Base-by-base conservation (phyloP, 1,140 invertebrate genomes). In the Proctacanthus coquilletti region DNA sequence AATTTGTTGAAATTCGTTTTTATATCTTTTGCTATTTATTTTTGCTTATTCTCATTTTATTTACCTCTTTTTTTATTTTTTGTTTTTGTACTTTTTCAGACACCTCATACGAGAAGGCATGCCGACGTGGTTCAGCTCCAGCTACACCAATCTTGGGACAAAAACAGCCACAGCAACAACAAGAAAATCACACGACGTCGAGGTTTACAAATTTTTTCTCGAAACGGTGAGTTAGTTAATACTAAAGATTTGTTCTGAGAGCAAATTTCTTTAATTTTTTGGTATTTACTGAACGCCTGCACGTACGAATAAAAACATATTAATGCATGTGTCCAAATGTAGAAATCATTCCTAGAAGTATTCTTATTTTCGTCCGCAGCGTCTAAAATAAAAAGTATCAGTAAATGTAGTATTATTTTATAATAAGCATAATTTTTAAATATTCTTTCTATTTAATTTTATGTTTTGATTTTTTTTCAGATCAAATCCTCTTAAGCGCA, bases 71-170 rank as follows among this genome's bases (percentile, higher is more conserved):
- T 43, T 8, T 32, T 10, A 3, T 43, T 34, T 38, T 40, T 18
- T 38, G 35, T 20, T 31, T 42, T 39, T 47, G 43, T 52, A 62
- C 53, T 45, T 52, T 74, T 75, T 19, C 71, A 88, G 84, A 88
- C 59, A 85, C 84, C 45, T 85, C 82, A 42, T 88, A 88, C 61
- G 84, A 88, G 63, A 87, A 87, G 60, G 83, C 83, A 57, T 86
- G 82, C 56, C 71, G 82, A 49, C 72, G 84, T 48, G 81, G 83
- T 29, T 84, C 81, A 41, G 83, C 82, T 21, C 83, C 83, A 36
- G 77, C 80, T 29, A 85, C 82, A 39, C 81, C 81, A 40, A 75
- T 84, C 37, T 66, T 83, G 40, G 80, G 80, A 41, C 68, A 49
- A 42, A 60, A 60, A 47, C 23, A 21, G 18, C 31, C 6, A 32